Evolutionary conservation across 2,888 invertebrate species (phyloP), one percentile per base, ranked within the genome.

Genomic region (Anthrax anthrax): DNA sequence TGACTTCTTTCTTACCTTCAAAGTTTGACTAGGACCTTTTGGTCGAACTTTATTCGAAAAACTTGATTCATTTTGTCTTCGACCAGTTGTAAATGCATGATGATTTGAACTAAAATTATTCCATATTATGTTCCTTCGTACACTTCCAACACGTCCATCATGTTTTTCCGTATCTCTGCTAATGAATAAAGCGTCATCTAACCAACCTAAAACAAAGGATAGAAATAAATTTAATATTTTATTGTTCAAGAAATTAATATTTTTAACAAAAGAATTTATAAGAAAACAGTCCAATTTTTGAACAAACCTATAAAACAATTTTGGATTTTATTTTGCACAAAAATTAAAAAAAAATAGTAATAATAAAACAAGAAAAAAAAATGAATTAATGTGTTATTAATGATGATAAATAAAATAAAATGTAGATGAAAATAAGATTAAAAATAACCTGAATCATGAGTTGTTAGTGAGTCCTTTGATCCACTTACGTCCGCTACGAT

Each of bases 381-480:
- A 34, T 41, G 34, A 34, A 44, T 43, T 34, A 43, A 45, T 41
- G 37, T 23, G 34, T 32, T 46, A 54, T 43, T 40, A 47, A 32
- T 43, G 44, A 47, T 48, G 50, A 50, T n/a, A 50, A 52, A 44
- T 50, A 53, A 51, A 53, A 55, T 47, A 44, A 49, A 46, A 39
- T 52, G 52, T 34, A 37, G 17, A 13, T 32, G 19, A 53, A 37
- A 37, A 44, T 49, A 42, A n/a, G n/a, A n/a, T n/a, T n/a, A n/a
- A n/a, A n/a, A 60, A 56, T 72, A 79, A 83, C 82, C 83, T 82
- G 83, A 81, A 73, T 83, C 82, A 71, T 81, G 80, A 56, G 81
- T 81, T 71, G 80, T 80, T 70, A 82, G 76, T 58, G 83, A 83
- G 70, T 83, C 83, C 75, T 81, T 79, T 60, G 82, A 83, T 69